Base-by-base conservation (phyloP, 2,888 invertebrate genomes). In the Willowsia nigromaculata region DNA sequence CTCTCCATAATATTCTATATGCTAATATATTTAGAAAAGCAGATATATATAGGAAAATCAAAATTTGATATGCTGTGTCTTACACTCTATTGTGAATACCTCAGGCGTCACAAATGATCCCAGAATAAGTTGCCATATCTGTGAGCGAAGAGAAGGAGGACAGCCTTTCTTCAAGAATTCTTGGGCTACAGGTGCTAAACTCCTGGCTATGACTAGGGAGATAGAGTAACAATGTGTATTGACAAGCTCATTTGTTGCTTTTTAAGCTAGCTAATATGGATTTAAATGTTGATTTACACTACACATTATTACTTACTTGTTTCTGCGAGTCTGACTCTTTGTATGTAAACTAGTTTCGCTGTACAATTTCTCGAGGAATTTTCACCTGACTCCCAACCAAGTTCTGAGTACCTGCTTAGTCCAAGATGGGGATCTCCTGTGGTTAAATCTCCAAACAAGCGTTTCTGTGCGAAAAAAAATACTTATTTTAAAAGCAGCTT, bases 101-200 rank as follows among this genome's bases (percentile, higher is more conserved):
- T 97, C 96, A 65, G 97, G 96, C 74, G 94, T 93, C 3, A 94
- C 91, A 47, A 94, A 93, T 1, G 94, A 93, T 25, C 97, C 98
- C 13, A 99, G 94, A 9, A 98, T 96, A 91, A 97, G 96, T 0
- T 97, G 95, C 98, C 99, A 99, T 0, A 99, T 95, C 90, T 95
- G 95, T 0, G 97, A 97, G 15, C 99, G 95, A 62, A 97, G 95
- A n/a, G 95, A 95, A 92, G 96, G 95, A 0, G 98, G 97, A 93
- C 97, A 96, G 18, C 98, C 97, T 91, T 96, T 96, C 94, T 98
- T 98, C 13, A 98, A 94, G 94, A 96, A 97, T 94, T 99, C 98
- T 94, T 98, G 98, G 53, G 97, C 97, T 47, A 98, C 95, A 0
- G 98, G 98, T 0, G 98, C 97, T 93, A 91, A 65, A 43, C 92